These are phyloP conservation scores for Chaetura pelagica DNA, from an alignment of 2,113 vertebrate genomes.

Conservation along the genomic window DNA sequence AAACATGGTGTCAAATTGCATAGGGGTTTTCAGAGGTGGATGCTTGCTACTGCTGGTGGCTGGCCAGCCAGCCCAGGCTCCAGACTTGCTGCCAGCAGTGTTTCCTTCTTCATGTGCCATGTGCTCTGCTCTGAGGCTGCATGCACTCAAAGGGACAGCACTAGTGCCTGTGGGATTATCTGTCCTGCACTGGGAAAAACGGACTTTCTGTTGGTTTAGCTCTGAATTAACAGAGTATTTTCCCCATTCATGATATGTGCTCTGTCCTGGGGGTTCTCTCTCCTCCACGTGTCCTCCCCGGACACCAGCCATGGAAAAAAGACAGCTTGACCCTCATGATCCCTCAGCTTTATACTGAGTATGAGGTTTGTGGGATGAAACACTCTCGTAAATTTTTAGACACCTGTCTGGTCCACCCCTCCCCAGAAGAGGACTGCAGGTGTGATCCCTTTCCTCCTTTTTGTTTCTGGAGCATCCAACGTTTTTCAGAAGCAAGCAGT, in stretches of 20 bases:
- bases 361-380: too few relatives aligned
- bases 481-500: too few relatives aligned
- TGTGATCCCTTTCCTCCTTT: too few relatives aligned
- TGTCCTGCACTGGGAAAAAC: not conserved
- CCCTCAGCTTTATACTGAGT: too few relatives aligned
- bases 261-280: not conserved
- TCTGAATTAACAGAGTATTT: not conserved
- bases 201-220: not conserved
- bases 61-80: not conserved
- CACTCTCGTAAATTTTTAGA: too few relatives aligned
- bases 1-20: not conserved
- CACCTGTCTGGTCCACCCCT: too few relatives aligned
- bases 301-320: too few relatives aligned
- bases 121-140: not conserved
- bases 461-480: too few relatives aligned
- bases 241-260: not conserved
- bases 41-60: not conserved
- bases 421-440: too few relatives aligned
- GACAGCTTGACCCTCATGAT: too few relatives aligned
- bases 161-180: not conserved
- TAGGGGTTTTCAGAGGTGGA: not conserved
- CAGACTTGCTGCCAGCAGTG: not conserved
- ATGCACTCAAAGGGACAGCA: not conserved
- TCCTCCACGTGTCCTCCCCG: not conserved
- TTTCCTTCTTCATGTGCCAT: rapidly evolving